These are phyloP conservation scores for Sebastes baramenuke DNA, from an alignment of 2,797 vertebrate genomes.

Conservation along the genomic window DNA sequence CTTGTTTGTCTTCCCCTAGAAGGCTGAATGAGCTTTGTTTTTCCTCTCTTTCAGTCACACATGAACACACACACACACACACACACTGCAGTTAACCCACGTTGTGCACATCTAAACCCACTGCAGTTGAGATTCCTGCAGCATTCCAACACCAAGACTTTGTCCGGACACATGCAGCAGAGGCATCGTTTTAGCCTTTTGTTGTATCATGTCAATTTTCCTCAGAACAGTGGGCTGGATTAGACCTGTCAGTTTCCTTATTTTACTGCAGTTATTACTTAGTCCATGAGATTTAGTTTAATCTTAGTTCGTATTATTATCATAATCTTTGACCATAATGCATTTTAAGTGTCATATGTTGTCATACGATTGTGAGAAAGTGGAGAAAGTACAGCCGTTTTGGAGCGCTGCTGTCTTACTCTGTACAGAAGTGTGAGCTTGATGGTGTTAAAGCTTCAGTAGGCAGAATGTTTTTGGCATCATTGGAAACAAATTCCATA, in stretches of 20 bases:
- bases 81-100: conserved; percentile 30
- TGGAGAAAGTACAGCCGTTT: neutral
- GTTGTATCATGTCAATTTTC: neutral
- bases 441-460: neutral
- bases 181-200: neutral
- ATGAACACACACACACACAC: conserved; percentile 16
- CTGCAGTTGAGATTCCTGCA: conserved; percentile 50
- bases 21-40: conserved; percentile 61
- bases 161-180: conserved; percentile 31
- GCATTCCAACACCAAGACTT: conserved; percentile 44
- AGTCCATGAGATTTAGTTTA: neutral
- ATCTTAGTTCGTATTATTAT: neutral
- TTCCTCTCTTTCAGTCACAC: conserved; percentile 36
- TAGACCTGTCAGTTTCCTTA: neutral
- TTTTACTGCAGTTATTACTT: conserved; percentile 29
- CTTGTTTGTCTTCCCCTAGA: conserved; percentile 56
- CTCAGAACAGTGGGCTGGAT: neutral
- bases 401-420: neutral
- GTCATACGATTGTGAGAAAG: neutral
- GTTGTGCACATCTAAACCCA: conserved; percentile 42
- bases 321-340: neutral
- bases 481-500: too few species aligned
- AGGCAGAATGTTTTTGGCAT: neutral
- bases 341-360: neutral
- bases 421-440: neutral